A percentile compares a stretch with the other conserved stretches of the same genome.
Evolutionary conservation across 2,113 vertebrate genomes (phyloP).

Genomic region (Epinephelus moara): DNA sequence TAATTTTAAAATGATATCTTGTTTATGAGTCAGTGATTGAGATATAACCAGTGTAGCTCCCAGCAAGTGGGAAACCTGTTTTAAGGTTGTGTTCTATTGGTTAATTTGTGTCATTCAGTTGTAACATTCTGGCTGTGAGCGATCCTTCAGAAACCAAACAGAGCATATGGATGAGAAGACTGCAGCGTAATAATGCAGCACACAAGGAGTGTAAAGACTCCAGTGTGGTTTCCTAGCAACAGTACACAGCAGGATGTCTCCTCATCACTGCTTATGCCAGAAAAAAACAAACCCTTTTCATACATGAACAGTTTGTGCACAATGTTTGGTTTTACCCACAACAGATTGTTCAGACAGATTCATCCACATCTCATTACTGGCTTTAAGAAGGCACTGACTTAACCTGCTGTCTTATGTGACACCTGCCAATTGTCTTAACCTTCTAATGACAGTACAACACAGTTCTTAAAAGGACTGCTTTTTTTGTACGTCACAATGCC

Average conservation of each 20-base stretch:
- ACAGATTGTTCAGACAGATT: neutral
- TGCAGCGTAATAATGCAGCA: constrained; percentile 56
- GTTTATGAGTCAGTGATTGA: neutral
- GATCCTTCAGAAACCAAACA: constrained; percentile 26
- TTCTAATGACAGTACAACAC: neutral
- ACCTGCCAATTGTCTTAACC: neutral
- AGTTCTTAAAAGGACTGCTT: neutral
- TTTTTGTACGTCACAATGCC: no score
- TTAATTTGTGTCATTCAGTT: neutral
- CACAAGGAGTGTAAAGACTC: constrained; percentile 47
- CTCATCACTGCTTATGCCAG: constrained; percentile 1
- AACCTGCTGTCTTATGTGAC: neutral
- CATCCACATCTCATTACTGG: neutral
- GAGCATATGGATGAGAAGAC: constrained; percentile 47
- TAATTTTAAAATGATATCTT: neutral
- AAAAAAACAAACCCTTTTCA: neutral
- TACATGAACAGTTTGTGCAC: constrained; percentile 6
- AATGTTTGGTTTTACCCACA: neutral
- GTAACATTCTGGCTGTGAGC: neutral
- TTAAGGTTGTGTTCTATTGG: neutral
- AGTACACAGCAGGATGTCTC: constrained; percentile 56
- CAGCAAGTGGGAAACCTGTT: neutral
- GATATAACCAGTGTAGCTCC: neutral
- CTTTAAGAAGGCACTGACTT: neutral
- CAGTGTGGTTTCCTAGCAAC: constrained; percentile 72